A percentile compares a stretch with the other conserved stretches of the same genome.
These are phyloP conservation scores for Podocnemis expansa DNA, from an alignment of 2,113 vertebrate genomes.

Conservation along the genomic window DNA sequence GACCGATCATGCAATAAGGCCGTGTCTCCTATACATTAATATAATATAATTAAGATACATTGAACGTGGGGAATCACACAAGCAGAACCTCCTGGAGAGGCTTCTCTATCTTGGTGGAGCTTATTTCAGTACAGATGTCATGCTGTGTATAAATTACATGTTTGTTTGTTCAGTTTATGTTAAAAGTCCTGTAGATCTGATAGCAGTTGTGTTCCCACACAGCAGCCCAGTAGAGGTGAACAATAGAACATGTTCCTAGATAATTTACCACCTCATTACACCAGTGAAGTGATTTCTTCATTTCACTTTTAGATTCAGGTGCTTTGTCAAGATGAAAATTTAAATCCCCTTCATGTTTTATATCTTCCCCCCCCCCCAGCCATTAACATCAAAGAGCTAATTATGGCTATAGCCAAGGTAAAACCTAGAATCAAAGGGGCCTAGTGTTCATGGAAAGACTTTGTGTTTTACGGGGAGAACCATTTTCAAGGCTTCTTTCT, in stretches of 20 bases:
- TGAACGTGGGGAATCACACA: neutral
- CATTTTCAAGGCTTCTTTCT: neutral
- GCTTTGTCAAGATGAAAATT: slow-evolving; percentile 31
- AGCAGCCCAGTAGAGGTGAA: neutral
- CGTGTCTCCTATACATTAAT: neutral
- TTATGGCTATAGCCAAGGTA: slow-evolving; percentile 42
- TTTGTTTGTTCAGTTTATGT: rapidly evolving
- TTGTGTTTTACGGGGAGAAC: slow-evolving; percentile 53
- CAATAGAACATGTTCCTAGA: neutral
- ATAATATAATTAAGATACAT: neutral
- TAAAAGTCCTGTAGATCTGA: neutral
- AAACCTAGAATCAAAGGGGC: slow-evolving; percentile 49
- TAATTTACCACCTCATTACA: neutral
- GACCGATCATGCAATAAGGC: neutral
- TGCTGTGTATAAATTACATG: neutral
- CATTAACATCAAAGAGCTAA: slow-evolving; percentile 43
- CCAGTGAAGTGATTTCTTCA: rapidly evolving
- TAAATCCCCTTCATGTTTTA: slow-evolving; percentile 1
- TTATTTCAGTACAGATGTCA: neutral
- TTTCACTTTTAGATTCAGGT: slow-evolving; percentile 15
- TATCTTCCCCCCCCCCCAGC: neutral
- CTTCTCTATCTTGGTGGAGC: neutral
- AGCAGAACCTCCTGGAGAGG: neutral
- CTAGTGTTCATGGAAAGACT: slow-evolving; percentile 33
- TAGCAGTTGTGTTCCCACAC: neutral